phyloP scores from a whole-genome alignment of 2,797 vertebrate genomes.

The Paguma larvata region DNA sequence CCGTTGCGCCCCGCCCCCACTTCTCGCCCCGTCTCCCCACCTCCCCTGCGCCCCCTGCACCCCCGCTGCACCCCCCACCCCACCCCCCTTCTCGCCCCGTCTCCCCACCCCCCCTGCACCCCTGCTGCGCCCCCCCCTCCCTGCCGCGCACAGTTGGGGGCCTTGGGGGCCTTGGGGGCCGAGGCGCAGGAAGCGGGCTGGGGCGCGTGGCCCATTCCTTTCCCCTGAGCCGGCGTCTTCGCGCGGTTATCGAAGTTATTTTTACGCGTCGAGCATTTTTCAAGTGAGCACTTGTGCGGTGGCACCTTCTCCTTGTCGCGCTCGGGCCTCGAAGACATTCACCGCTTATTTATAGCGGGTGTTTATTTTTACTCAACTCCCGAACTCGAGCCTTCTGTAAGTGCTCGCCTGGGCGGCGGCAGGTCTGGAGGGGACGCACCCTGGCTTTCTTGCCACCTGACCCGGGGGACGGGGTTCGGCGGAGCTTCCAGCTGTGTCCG shows the following conservation, averaged over 20 bases:
- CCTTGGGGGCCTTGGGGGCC: too few species aligned
- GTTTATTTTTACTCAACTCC: neutral
- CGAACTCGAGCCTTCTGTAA: neutral
- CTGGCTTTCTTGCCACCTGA: neutral
- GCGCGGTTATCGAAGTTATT: constrained; percentile 26
- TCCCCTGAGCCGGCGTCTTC: constrained; percentile 7
- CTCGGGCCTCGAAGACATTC: neutral
- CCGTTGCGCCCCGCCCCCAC: too few species aligned
- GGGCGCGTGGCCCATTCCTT: neutral
- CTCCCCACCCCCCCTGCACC: too few species aligned
- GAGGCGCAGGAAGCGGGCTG: neutral
- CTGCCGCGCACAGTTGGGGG: neutral
- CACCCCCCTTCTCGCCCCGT: too few species aligned
- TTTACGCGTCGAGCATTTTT: constrained; percentile 12
- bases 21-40: neutral
- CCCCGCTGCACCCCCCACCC: too few species aligned
- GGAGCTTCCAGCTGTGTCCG: neutral
- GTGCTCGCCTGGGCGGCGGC: neutral
- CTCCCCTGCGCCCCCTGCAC: neutral
- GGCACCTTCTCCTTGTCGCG: neutral
- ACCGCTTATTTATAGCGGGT: neutral
- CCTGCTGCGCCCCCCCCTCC: neutral
- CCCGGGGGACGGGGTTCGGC: neutral
- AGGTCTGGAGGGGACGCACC: neutral
- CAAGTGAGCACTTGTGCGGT: neutral